These are phyloP conservation scores for Cantharis flavilabris DNA, from an alignment of 2,888 invertebrate genomes.

Conservation along the genomic window DNA sequence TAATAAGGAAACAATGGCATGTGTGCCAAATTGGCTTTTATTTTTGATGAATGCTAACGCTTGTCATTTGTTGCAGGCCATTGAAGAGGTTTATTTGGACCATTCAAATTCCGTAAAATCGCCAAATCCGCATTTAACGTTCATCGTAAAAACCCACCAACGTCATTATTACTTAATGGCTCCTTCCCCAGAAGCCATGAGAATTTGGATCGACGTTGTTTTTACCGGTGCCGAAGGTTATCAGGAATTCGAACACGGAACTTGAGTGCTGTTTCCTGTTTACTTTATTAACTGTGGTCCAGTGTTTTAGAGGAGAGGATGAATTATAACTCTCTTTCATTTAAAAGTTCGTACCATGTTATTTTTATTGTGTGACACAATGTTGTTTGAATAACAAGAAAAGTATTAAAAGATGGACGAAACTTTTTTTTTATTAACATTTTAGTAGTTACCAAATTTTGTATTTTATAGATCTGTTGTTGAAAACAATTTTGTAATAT, in stretches of 20 bases:
- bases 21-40: background rate
- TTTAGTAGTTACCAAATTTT: constrained; percentile 4
- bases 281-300: background rate
- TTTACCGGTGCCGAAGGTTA: constrained; percentile 93
- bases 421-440: background rate
- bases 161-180: constrained; percentile 90
- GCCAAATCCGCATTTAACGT: constrained; percentile 88
- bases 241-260: constrained; percentile 65
- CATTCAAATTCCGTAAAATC: constrained; percentile 91
- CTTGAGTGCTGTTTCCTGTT: constrained; percentile 42
- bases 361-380: background rate
- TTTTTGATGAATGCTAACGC: background rate
- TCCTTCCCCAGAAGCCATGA: constrained; percentile 90
- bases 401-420: background rate
- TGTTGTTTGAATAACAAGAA: background rate
- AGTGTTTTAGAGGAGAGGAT: background rate
- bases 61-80: constrained; percentile 70
- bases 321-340: background rate
- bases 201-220: constrained; percentile 96
- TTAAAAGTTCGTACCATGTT: background rate
- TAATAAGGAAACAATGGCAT: background rate
- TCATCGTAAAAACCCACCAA: constrained; percentile 92
- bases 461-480: constrained; percentile 4
- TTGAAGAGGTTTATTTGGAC: constrained; percentile 96
- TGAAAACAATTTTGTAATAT: background rate